Conservation (phyloP, 64 coral and sea anemone genomes). For the Stylophora pistillata region DNA sequence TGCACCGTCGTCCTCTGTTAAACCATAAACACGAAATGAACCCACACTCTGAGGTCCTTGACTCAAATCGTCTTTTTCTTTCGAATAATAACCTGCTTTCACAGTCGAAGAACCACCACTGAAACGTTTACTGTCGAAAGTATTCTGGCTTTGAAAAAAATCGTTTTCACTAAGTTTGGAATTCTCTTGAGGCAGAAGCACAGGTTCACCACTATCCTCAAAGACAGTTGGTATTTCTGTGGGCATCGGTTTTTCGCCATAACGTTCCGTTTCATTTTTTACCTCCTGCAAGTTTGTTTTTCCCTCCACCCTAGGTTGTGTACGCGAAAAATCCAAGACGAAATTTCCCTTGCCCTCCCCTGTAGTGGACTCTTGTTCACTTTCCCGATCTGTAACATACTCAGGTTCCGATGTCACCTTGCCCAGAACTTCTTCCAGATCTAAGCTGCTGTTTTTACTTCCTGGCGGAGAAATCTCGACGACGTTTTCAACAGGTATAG, state of each 20-base stretch:
- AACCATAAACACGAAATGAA: not conserved
- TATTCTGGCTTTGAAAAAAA: not conserved
- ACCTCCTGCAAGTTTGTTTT: not conserved
- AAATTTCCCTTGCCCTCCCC: not conserved
- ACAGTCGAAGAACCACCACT: not conserved
- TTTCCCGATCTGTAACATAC: not conserved
- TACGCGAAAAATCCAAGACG: not conserved
- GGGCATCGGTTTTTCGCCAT: not conserved
- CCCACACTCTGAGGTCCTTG: not conserved
- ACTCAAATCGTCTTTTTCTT: not conserved
- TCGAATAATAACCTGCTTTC: too few species aligned
- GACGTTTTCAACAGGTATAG: conserved; percentile 4
- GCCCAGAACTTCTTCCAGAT: conserved; percentile 16
- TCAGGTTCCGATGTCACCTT: conserved; percentile 10
- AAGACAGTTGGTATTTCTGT: not conserved
- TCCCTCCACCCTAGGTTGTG: not conserved
- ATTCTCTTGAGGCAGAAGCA: not conserved
- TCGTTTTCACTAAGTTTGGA: not conserved
- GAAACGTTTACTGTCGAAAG: not conserved
- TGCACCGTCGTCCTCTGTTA: not conserved
- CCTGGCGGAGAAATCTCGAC: not conserved
- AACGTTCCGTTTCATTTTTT: not conserved
- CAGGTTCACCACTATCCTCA: not conserved
- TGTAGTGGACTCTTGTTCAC: not conserved
- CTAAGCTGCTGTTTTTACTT: not conserved